A percentile compares a stretch with the other conserved stretches of the same genome.
phyloP scores from a whole-genome alignment of 92 coral and sea anemone genomes.

The Bergia sp. region DNA sequence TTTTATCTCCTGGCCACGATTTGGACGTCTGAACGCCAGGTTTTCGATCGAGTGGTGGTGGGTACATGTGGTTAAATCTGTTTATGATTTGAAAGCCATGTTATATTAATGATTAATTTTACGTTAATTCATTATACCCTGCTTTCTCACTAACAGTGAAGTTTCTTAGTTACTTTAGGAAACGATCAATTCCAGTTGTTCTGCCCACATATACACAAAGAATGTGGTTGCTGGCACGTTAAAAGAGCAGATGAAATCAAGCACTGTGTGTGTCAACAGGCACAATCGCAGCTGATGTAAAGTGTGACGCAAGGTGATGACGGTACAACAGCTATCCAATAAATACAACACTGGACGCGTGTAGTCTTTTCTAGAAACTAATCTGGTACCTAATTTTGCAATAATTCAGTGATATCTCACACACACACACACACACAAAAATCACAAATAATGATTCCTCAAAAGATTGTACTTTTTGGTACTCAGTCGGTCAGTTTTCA shows the following conservation, averaged over 20 bases:
- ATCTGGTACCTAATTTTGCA: neutral
- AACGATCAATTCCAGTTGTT: neutral
- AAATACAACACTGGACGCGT: neutral
- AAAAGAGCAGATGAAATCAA: neutral
- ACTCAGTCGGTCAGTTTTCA: neutral
- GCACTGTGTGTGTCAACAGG: neutral
- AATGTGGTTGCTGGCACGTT: neutral
- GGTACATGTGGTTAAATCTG: constrained; percentile 96
- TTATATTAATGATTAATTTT: constrained; percentile 31
- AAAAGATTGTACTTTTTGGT: too few species aligned
- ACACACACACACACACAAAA: neutral
- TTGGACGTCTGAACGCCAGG: constrained; percentile 69
- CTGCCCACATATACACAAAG: neutral
- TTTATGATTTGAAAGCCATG: constrained; percentile 74
- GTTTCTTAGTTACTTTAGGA: neutral
- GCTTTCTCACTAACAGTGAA: neutral
- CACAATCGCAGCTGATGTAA: neutral
- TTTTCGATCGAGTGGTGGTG: constrained; percentile 60
- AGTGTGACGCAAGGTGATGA: neutral
- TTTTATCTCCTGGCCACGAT: constrained; percentile 64
- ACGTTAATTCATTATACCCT: neutral
- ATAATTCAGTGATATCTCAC: neutral
- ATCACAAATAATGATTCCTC: neutral
- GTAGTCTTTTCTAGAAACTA: neutral
- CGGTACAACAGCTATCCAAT: neutral